Percentiles rank a stretch among this genome's conserved stretches.
Conservation (phyloP, 2,888 invertebrate genomes). For the Drosophila yooni region DNA sequence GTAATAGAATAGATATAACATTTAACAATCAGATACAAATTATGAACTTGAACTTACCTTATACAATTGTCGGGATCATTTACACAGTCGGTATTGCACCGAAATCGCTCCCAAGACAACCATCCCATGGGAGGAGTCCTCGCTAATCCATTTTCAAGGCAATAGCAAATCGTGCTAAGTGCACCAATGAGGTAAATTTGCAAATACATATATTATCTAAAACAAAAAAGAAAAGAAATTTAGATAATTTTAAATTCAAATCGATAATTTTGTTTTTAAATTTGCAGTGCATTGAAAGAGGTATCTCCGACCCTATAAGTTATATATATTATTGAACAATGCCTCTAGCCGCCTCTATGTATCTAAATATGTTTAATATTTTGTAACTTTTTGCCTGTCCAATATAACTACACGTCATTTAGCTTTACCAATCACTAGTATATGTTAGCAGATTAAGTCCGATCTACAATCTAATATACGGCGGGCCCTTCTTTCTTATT, state of each 20-base stretch:
- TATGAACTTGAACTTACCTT: constrained; percentile 84
- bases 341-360: background rate
- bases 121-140: constrained; percentile 89
- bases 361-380: too few relatives aligned
- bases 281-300: background rate
- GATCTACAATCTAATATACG: background rate
- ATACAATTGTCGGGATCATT: constrained; percentile 88
- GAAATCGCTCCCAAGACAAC: constrained; percentile 89
- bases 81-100: constrained; percentile 88
- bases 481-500: background rate
- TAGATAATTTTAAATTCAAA: background rate
- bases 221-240: background rate
- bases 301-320: background rate
- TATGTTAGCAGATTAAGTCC: too few relatives aligned
- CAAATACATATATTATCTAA: constrained; percentile 32
- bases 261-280: background rate
- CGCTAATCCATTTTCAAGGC: constrained; percentile 88
- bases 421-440: too few relatives aligned
- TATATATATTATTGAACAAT: background rate
- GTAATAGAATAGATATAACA: background rate
- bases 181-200: constrained; percentile 33
- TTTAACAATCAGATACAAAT: background rate
- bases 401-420: too few relatives aligned
- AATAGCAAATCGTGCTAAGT: constrained; percentile 37
- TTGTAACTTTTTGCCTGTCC: too few relatives aligned